Base-by-base conservation (phyloP, 2,113 vertebrate species). In the Dendropsophus ebraccatus region DNA sequence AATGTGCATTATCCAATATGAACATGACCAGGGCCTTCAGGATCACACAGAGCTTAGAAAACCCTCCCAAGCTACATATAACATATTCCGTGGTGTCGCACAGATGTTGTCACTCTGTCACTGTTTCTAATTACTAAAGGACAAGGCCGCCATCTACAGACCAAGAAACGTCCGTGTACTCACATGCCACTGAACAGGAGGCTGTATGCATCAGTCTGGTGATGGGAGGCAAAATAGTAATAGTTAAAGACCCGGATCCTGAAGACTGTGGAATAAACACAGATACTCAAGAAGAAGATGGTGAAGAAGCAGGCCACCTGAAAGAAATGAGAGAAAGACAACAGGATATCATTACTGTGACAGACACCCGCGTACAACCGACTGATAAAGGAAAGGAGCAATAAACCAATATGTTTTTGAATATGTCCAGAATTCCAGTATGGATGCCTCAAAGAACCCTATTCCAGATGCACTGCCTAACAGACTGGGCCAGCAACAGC, bases 131-230 rank as follows among this genome's bases (percentile, higher is more conserved):
- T n/a, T n/a, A n/a, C n/a, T n/a, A 3, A 60, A 25, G 58, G n/a
- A 60, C 58, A 60, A n/a, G 1, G 86, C 37, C 28, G 0, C 0
- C 25, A 2, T 88, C 67, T 41, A 14, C 0, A 67, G 2, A 7
- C 77, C 14, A 77, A 87, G 32, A 89, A 47, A n/a, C 60, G 58
- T 12, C 52, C 2, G 19, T 52, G 1, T 70, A 95, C 97, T 89
- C 91, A 99, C 97, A 98, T 99, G 92, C 97, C 97, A 85, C 97
- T 99, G 90, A 99, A 98, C 91, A 96, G 97, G 84, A 99, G 95
- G 91, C 97, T 99, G 89, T 99, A 98, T 0, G 96, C 96, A 85
- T 99, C 97, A 1, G 97, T 99, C 91, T 99, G 97, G 87, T 99
- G 97, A 91, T 98, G 96, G 9, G 97, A 96, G 56, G 96, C 96